These are phyloP conservation scores for Terrapene triunguis DNA, from an alignment of 2,113 vertebrate genomes.

Conservation along the genomic window DNA sequence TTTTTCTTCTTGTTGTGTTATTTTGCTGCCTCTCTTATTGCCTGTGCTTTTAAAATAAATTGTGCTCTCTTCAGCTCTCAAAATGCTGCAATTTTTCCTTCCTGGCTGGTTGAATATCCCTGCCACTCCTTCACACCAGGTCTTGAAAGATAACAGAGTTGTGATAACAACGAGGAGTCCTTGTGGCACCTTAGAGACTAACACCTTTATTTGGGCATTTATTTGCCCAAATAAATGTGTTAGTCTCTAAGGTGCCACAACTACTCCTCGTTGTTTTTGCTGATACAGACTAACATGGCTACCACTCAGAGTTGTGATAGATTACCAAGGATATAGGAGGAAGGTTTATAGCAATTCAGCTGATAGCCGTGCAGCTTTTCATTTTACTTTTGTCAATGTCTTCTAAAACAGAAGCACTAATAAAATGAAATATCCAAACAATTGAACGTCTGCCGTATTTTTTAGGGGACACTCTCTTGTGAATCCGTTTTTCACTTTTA, in stretches of 20 bases:
- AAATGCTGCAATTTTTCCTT: neutral
- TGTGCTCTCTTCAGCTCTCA: neutral
- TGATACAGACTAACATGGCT: no score
- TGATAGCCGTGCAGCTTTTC: neutral
- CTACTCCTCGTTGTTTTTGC: no score
- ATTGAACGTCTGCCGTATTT: neutral
- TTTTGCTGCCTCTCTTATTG: neutral
- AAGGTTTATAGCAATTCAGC: neutral
- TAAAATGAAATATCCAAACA: slow-evolving; percentile 19
- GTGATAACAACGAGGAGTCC: neutral
- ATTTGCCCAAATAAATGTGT: no score
- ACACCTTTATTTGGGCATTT: no score
- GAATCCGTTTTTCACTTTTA: neutral
- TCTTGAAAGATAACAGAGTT: slow-evolving; percentile 13
- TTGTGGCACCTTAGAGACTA: no score
- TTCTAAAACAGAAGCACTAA: slow-evolving; percentile 2
- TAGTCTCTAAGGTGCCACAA: no score
- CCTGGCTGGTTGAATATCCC: neutral
- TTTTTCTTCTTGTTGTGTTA: neutral
- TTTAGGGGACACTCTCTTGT: neutral
- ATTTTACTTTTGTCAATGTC: neutral
- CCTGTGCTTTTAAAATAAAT: neutral
- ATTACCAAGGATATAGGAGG: neutral
- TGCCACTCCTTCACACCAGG: neutral
- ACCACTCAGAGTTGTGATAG: neutral